A percentile compares a stretch with the other conserved stretches of the same genome.
These are phyloP conservation scores for Zoanthus sansibaricus DNA, from an alignment of 92 coral and sea anemone species.

Conservation along the genomic window DNA sequence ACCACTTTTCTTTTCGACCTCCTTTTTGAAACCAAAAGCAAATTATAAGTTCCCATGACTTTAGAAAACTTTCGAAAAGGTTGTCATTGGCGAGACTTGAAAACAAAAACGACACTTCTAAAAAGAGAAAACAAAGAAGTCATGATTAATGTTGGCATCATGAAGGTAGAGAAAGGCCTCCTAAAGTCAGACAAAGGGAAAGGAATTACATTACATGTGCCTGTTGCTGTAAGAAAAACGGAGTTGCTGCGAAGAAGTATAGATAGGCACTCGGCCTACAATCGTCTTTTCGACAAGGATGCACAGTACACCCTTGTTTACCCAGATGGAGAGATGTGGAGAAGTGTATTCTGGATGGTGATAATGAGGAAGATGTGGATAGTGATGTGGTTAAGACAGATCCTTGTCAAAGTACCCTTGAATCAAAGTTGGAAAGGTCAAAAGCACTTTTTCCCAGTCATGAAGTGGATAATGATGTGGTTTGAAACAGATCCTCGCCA, in stretches of 20 bases:
- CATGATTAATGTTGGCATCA: slow-evolving; percentile 50
- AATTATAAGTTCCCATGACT: slow-evolving; percentile 13
- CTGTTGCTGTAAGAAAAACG: slow-evolving; percentile 38
- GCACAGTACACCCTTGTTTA: slow-evolving; percentile 32
- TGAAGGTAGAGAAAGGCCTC: slow-evolving; percentile 47
- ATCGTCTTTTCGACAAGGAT: slow-evolving; percentile 31
- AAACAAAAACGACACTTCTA: too few relatives aligned
- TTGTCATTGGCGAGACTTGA: neutral
- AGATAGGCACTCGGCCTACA: slow-evolving; percentile 59
- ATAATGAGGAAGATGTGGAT: slow-evolving; percentile 25
- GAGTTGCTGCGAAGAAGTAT: slow-evolving; percentile 37
- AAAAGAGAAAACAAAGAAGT: slow-evolving; percentile 15
- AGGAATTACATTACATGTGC: slow-evolving; percentile 52
- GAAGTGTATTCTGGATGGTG: slow-evolving; percentile 8
- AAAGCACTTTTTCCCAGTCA: too few relatives aligned
- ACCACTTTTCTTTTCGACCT: slow-evolving; percentile 44
- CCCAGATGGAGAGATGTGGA: slow-evolving; percentile 66
- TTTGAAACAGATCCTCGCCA: too few relatives aligned
- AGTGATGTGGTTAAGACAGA: neutral
- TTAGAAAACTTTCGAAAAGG: neutral
- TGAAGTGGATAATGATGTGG: too few relatives aligned
- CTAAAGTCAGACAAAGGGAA: slow-evolving; percentile 57
- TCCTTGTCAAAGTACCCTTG: too few relatives aligned
- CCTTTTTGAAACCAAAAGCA: slow-evolving; percentile 32
- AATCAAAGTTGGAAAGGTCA: too few relatives aligned